These are phyloP conservation scores for Emys orbicularis DNA, from an alignment of 2,797 vertebrate genomes.

Conservation along the genomic window DNA sequence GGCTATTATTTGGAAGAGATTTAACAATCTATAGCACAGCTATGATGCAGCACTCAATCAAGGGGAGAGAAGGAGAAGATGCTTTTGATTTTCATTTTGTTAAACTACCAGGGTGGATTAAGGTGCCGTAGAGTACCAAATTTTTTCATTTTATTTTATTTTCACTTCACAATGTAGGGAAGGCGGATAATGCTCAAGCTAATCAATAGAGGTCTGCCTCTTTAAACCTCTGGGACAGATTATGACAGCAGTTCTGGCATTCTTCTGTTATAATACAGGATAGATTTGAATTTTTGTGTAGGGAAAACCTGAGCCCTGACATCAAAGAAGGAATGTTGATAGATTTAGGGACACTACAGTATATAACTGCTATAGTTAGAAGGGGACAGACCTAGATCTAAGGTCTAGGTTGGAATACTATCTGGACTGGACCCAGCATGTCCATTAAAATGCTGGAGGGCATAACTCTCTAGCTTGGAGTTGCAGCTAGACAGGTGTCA, in stretches of 20 bases:
- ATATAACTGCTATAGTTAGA: not conserved
- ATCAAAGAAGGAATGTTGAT: conserved; percentile 8
- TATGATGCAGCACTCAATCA: conserved; percentile 9
- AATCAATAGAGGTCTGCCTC: not conserved
- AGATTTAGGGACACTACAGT: not conserved
- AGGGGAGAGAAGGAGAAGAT: not conserved
- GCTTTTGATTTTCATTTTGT: conserved; percentile 9
- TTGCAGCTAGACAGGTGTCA: conserved; percentile 3
- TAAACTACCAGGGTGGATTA: not conserved
- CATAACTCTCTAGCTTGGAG: not conserved
- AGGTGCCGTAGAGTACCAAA: not conserved
- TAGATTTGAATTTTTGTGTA: not conserved
- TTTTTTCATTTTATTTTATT: not conserved
- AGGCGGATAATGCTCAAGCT: not conserved
- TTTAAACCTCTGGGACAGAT: not conserved
- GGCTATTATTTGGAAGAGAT: not conserved
- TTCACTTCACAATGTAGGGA: conserved; percentile 21
- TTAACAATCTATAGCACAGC: not conserved
- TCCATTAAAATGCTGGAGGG: not conserved
- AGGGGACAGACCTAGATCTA: not conserved
- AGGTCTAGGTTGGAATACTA: not conserved
- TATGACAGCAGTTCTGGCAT: not conserved
- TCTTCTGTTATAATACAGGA: not conserved
- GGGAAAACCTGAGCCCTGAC: not conserved
- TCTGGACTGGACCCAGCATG: not conserved